Evolutionary conservation across 1,140 invertebrate genomes (phyloP).

Genomic region (Pseudachorutes palmiensis): DNA sequence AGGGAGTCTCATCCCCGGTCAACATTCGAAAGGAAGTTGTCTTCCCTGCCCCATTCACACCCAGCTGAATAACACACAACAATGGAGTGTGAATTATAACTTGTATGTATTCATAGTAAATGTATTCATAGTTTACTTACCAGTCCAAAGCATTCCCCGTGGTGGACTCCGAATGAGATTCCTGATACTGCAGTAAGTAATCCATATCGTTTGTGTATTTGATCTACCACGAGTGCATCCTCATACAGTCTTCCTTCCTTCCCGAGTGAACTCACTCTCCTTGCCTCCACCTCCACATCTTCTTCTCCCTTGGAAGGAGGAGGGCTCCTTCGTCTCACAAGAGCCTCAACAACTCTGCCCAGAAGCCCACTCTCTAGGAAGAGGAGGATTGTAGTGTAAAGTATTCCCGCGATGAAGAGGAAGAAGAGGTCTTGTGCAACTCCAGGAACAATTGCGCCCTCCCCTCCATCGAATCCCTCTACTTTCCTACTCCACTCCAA

Average conservation of each 20-base stretch:
- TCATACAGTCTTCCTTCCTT: slow-evolving; percentile 3
- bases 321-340: slow-evolving; percentile 25
- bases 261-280: slow-evolving; percentile 21
- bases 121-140: slow-evolving; percentile 45
- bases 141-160: slow-evolving; percentile 48
- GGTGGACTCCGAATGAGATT: slow-evolving; percentile 35
- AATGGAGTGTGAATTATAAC: not conserved
- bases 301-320: slow-evolving; percentile 24
- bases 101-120: slow-evolving; percentile 33
- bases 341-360: slow-evolving; percentile 9
- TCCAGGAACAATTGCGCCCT: slow-evolving; percentile 17
- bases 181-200: slow-evolving; percentile 21
- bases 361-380: slow-evolving; percentile 31
- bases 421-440: slow-evolving; percentile 37
- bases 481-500: slow-evolving; percentile 24
- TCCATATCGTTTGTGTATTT: slow-evolving; percentile 11
- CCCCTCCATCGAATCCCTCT: not conserved
- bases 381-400: slow-evolving; percentile 23
- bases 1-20: slow-evolving; percentile 48
- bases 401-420: slow-evolving; percentile 24
- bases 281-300: slow-evolving; percentile 26
- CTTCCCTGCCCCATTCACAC: slow-evolving; percentile 44
- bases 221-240: not conserved
- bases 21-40: slow-evolving; percentile 48
- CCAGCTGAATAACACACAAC: slow-evolving; percentile 27